Evolutionary conservation across 2,113 vertebrate genomes (phyloP).

Genomic region (Pedionomus torquatus): DNA sequence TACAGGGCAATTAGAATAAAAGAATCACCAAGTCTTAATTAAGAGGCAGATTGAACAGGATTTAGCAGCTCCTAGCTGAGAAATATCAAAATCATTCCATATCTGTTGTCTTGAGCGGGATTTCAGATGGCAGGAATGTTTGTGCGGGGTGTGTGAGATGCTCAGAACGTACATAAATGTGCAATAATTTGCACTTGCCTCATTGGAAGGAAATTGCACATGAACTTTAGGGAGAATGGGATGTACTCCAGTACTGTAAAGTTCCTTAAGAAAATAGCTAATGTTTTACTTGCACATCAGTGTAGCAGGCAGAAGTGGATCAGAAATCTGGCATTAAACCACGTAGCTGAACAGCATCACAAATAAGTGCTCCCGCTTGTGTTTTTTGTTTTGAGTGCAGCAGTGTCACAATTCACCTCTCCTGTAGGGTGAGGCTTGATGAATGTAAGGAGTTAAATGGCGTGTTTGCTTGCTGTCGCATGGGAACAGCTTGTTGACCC

Average conservation of each 20-base stretch:
- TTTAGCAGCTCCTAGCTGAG: constrained; percentile 53
- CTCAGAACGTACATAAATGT: neutral
- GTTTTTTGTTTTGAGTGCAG: neutral
- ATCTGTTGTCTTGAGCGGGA: constrained; percentile 24
- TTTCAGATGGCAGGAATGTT: constrained; percentile 41
- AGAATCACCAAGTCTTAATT: constrained; percentile 56
- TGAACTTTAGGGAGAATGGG: constrained; percentile 3
- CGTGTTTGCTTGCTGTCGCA: neutral
- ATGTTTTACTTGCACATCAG: neutral
- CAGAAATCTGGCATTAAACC: neutral
- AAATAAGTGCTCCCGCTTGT: neutral
- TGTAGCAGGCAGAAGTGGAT: neutral
- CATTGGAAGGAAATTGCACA: neutral
- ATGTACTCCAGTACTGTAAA: neutral
- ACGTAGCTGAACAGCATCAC: neutral
- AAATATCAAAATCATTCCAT: neutral
- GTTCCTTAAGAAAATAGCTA: constrained; percentile 27
- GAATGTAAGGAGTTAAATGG: constrained; percentile 18
- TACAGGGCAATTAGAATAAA: constrained; percentile 65
- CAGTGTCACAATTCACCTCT: neutral
- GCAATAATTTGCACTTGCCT: constrained; percentile 38
- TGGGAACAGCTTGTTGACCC: constrained; percentile 51
- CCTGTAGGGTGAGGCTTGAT: neutral
- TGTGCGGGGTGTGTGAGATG: neutral
- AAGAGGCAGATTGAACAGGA: constrained; percentile 68